phyloP scores from a whole-genome alignment of 2,888 invertebrate genomes.

The Halictus ligatus region DNA sequence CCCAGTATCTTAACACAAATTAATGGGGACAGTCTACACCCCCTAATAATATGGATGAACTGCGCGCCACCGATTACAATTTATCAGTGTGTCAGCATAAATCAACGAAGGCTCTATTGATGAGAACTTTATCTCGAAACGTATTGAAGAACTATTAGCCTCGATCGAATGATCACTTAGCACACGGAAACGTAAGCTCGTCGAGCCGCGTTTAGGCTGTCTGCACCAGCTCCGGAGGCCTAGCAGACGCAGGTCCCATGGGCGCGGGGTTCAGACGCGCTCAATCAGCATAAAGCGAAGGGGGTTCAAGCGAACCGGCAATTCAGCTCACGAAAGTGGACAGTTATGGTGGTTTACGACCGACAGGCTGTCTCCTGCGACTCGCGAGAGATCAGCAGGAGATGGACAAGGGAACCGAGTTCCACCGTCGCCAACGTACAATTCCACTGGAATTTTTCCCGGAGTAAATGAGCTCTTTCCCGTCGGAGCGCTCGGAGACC shows the following conservation, averaged over 20 bases:
- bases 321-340: constrained; percentile 4
- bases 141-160: background rate
- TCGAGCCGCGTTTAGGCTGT: background rate
- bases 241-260: background rate
- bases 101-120: no score
- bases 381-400: background rate
- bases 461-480: background rate
- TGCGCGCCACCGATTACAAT: background rate
- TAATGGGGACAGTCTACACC: background rate
- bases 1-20: no score
- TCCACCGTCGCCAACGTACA: background rate
- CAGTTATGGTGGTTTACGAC: background rate
- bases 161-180: background rate
- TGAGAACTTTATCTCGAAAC: background rate
- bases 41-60: background rate
- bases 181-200: background rate
- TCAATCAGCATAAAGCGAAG: constrained; percentile 5
- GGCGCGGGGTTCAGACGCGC: background rate
- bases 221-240: background rate
- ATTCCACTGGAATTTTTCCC: background rate
- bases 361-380: background rate
- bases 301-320: background rate
- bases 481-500: background rate
- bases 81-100: no score
- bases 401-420: background rate